A percentile compares a stretch with the other conserved stretches of the same genome.
phyloP scores from a whole-genome alignment of 2,113 vertebrate genomes.

The Thamnophis sirtalis region DNA sequence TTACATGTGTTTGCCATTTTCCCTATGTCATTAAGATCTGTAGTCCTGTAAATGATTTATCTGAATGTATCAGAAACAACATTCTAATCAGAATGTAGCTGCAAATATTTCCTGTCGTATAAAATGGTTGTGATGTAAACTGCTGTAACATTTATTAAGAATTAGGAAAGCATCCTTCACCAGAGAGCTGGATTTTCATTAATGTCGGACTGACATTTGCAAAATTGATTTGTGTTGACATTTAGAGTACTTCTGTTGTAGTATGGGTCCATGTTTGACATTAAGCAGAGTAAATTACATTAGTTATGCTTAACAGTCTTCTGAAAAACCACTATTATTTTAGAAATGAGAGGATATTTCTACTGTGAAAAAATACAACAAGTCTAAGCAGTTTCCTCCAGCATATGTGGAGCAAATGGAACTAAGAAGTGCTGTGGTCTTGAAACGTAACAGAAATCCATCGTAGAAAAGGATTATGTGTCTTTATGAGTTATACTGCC shows the following conservation, averaged over 20 bases:
- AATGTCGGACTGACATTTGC: conserved; percentile 65
- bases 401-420: not conserved
- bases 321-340: conserved; percentile 45
- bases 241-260: conserved; percentile 64
- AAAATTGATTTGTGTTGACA: conserved; percentile 76
- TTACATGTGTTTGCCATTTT: conserved; percentile 8
- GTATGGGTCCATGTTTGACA: conserved; percentile 54
- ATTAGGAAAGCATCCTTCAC: conserved; percentile 42
- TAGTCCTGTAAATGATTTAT: conserved; percentile 6
- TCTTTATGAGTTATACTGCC: not conserved
- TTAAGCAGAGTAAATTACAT: conserved; percentile 64
- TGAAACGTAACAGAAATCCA: not conserved
- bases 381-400: conserved; percentile 27
- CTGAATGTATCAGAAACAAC: conserved; percentile 22
- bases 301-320: conserved; percentile 61
- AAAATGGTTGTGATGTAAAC: conserved; percentile 9
- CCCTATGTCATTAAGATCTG: not conserved
- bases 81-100: conserved; percentile 1
- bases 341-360: conserved; percentile 17
- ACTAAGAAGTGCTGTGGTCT: not conserved
- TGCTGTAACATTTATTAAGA: conserved; percentile 43
- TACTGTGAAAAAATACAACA: conserved; percentile 26
- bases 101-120: not conserved
- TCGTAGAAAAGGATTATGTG: not conserved
- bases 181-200: conserved; percentile 58